Conservation (phyloP, 2,888 invertebrate species). For the Chrysolina haemoptera region DNA sequence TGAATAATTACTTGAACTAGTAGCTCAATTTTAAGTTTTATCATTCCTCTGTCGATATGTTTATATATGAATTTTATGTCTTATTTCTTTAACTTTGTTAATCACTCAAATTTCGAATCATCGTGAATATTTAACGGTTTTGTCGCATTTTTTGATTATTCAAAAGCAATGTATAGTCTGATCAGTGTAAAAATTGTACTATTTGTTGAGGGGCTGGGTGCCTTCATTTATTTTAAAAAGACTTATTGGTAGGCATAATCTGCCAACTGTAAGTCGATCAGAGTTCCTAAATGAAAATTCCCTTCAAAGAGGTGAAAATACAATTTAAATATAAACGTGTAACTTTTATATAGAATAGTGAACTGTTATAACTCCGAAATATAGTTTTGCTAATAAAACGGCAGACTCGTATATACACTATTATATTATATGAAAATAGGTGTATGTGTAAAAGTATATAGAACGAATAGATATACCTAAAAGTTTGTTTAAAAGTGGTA, state of each 20-base stretch:
- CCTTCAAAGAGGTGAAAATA: constrained; percentile 65
- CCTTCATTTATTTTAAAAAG: constrained; percentile 63
- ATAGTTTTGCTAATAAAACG: constrained; percentile 67
- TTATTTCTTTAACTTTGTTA: no score
- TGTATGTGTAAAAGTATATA: constrained; percentile 66
- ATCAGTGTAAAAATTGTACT: constrained; percentile 52
- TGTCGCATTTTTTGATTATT: not conserved
- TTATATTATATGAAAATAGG: constrained; percentile 66
- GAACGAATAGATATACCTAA: constrained; percentile 40
- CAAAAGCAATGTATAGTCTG: constrained; percentile 31
- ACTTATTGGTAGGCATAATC: constrained; percentile 42
- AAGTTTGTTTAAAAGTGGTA: constrained; percentile 25
- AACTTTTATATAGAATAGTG: constrained; percentile 69
- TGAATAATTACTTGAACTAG: no score
- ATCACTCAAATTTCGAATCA: no score
- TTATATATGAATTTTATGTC: no score
- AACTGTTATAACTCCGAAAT: constrained; percentile 67
- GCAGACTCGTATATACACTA: constrained; percentile 68
- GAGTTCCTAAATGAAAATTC: constrained; percentile 69
- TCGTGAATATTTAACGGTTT: no score
- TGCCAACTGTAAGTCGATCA: constrained; percentile 63
- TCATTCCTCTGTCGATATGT: no score
- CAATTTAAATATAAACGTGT: constrained; percentile 62
- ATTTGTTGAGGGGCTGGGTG: constrained; percentile 71
- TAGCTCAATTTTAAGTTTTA: no score